Conservation (phyloP, 2,113 vertebrate species). For the Meles meles region DNA sequence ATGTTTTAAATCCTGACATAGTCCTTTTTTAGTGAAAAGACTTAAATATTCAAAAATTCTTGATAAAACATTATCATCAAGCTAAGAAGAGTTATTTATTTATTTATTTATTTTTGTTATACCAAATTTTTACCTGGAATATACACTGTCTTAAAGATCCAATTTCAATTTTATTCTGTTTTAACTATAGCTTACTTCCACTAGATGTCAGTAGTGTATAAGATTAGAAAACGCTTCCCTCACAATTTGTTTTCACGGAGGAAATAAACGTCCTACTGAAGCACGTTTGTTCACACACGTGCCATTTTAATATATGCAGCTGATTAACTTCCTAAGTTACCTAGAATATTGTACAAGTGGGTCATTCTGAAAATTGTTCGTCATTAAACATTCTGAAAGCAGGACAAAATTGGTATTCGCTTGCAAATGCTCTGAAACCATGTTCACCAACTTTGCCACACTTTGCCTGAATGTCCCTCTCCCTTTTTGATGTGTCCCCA, state of each 20-base stretch:
- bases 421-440: neutral
- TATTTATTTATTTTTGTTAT: neutral
- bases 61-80: neutral
- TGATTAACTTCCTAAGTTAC: neutral
- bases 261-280: neutral
- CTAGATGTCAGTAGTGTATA: slow-evolving; percentile 80
- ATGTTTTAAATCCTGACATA: neutral
- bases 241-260: neutral
- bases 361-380: neutral
- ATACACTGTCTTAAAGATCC: rapidly evolving
- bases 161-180: neutral
- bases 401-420: neutral
- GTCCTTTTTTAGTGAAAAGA: neutral
- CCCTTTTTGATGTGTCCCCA: slow-evolving; percentile 43
- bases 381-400: neutral
- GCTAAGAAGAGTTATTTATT: neutral
- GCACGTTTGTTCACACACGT: too few relatives aligned
- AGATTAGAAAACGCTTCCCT: neutral
- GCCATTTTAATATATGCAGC: neutral
- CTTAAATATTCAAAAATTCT: rapidly evolving
- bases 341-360: too few relatives aligned
- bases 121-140: neutral
- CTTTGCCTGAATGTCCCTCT: neutral
- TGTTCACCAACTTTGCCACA: rapidly evolving
- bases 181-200: slow-evolving; percentile 47